Evolutionary conservation across 2,113 vertebrate species (phyloP).

Genomic region (Vicugna pacos): DNA sequence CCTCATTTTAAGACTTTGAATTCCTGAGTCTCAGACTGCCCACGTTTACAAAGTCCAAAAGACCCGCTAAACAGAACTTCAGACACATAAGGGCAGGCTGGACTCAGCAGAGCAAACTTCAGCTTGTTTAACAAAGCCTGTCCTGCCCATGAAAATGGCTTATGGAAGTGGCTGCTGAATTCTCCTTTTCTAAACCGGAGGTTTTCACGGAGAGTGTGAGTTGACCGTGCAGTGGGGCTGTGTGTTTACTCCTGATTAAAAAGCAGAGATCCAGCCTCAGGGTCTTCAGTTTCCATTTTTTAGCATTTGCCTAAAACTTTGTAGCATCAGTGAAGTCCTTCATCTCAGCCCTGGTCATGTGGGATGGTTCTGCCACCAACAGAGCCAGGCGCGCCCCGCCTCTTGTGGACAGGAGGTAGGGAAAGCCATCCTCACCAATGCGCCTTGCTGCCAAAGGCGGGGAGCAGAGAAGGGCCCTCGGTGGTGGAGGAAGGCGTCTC

Average conservation of each 20-base stretch:
- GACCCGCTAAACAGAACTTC: neutral
- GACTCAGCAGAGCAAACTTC: neutral
- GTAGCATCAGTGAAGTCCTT: neutral
- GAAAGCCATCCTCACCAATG: neutral
- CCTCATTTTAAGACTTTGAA: neutral
- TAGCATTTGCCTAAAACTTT: neutral
- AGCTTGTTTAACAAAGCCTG: neutral
- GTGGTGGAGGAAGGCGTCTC: neutral
- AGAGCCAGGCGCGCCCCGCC: neutral
- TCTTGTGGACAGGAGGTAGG: neutral
- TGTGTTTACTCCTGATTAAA: neutral
- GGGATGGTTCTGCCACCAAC: neutral
- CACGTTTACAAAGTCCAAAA: neutral
- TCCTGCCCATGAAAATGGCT: neutral
- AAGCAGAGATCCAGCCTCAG: neutral
- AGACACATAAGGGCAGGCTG: neutral
- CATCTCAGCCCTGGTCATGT: neutral
- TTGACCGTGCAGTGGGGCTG: rapidly evolving
- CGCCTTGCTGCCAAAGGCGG: neutral
- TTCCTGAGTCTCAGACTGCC: neutral
- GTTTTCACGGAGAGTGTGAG: neutral
- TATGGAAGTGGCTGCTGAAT: neutral
- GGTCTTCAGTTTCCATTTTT: neutral
- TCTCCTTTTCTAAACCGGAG: neutral
- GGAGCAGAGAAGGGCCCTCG: rapidly evolving